A percentile compares a stretch with the other conserved stretches of the same genome.
Evolutionary conservation across 1,140 invertebrate species (phyloP).

Genomic region (Hyles euphorbiae): DNA sequence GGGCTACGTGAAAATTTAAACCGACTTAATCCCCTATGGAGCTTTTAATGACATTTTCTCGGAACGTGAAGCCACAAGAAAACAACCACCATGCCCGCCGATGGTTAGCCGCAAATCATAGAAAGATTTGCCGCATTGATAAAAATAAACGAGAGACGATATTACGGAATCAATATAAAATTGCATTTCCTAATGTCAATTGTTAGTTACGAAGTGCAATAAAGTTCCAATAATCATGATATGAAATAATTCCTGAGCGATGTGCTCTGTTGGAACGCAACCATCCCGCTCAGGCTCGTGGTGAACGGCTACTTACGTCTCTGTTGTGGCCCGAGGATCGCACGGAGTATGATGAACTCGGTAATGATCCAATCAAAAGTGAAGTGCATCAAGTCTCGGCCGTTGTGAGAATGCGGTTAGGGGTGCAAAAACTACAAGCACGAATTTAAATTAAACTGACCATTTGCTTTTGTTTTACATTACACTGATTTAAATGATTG

Average conservation of each 20-base stretch:
- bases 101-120: conserved; percentile 73
- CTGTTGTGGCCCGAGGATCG: conserved; percentile 61
- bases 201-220: conserved; percentile 74
- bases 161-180: conserved; percentile 74
- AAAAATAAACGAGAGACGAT: conserved; percentile 68
- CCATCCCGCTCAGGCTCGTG: conserved; percentile 36
- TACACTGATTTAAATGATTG: conserved; percentile 28
- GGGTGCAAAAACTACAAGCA: conserved; percentile 71
- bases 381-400: conserved; percentile 68
- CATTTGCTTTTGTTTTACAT: conserved; percentile 61
- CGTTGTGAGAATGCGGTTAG: conserved; percentile 73
- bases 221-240: conserved; percentile 75
- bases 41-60: conserved; percentile 69
- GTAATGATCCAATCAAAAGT: conserved; percentile 75
- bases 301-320: conserved; percentile 33
- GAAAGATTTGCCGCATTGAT: conserved; percentile 72
- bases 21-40: conserved; percentile 62
- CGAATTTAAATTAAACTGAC: conserved; percentile 72
- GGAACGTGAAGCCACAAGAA: conserved; percentile 55
- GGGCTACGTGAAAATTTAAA: conserved; percentile 68
- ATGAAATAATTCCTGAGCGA: conserved; percentile 72
- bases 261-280: conserved; percentile 42
- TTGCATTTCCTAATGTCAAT: conserved; percentile 76
- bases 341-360: conserved; percentile 73
- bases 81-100: conserved; percentile 54